These are phyloP conservation scores for Canis aureus DNA, from an alignment of 2,113 vertebrate species.

Conservation along the genomic window DNA sequence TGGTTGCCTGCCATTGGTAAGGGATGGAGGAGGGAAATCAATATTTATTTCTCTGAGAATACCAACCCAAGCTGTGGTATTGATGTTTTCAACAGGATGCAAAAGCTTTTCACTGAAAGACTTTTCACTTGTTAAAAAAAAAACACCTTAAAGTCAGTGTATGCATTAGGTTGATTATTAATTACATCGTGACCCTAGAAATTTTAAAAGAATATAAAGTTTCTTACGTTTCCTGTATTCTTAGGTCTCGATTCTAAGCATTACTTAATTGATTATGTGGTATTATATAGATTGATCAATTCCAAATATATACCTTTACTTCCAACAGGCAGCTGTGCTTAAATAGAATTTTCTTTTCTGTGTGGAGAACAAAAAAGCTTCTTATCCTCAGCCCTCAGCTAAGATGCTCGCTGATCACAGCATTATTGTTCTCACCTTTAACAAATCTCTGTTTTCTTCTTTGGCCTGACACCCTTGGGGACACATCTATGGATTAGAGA, in stretches of 20 bases:
- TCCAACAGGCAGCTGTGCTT: background rate
- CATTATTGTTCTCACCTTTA: constrained; percentile 42
- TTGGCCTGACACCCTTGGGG: constrained; percentile 43
- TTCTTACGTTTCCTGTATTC: constrained; percentile 15
- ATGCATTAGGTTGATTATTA: constrained; percentile 63
- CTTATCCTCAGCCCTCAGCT: background rate
- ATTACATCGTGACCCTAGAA: constrained; percentile 54
- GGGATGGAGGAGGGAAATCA: constrained; percentile 80
- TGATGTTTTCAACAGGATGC: constrained; percentile 82
- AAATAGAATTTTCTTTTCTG: background rate
- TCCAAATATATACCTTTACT: background rate
- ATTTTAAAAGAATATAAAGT: background rate
- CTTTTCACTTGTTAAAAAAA: constrained; percentile 71
- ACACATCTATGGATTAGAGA: constrained; percentile 70
- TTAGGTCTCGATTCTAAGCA: background rate
- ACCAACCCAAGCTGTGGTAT: constrained; percentile 72
- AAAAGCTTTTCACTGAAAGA: constrained; percentile 79
- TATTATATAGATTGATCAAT: background rate
- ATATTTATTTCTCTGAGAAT: constrained; percentile 85
- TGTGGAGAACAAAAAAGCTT: background rate
- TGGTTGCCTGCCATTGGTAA: constrained; percentile 71
- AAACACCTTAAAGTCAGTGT: constrained; percentile 62
- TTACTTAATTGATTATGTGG: constrained; percentile 51
- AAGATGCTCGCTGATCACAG: constrained; percentile 58
- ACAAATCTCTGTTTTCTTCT: constrained; percentile 57